These are phyloP conservation scores for Lithobates sylvaticus DNA, from an alignment of 2,797 vertebrate species.

Conservation along the genomic window DNA sequence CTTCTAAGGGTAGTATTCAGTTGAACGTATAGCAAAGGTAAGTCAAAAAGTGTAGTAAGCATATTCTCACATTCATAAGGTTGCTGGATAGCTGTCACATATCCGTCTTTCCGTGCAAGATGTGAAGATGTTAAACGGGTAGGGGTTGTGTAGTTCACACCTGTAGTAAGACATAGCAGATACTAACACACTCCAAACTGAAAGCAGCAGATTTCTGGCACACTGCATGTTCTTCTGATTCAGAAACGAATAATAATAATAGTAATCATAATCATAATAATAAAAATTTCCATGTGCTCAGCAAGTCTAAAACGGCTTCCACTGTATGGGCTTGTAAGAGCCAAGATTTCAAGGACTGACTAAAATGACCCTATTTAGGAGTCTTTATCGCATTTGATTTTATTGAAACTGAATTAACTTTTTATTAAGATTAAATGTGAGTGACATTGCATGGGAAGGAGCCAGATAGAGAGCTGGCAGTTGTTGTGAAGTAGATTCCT, in stretches of 20 bases:
- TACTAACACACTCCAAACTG: conserved; percentile 4
- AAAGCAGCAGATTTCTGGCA: conserved; percentile 47
- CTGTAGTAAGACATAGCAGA: neutral
- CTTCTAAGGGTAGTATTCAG: too few species aligned
- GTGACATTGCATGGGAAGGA: conserved; percentile 55
- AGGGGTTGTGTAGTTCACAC: neutral
- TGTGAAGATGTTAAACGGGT: neutral
- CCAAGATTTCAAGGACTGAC: conserved; percentile 63
- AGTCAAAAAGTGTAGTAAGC: too few species aligned
- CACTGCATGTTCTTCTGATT: conserved; percentile 51
- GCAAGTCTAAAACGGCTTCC: conserved; percentile 56
- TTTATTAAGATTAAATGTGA: conserved; percentile 64
- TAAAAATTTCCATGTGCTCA: conserved; percentile 63
- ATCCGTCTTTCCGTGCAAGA: too few species aligned
- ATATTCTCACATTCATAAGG: too few species aligned
- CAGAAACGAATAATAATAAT: conserved; percentile 58
- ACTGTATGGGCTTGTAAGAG: conserved; percentile 54
- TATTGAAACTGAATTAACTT: conserved; percentile 63
- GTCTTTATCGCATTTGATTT: conserved; percentile 62
- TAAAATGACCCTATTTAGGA: conserved; percentile 60
- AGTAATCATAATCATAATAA: conserved; percentile 61
- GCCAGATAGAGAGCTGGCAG: conserved; percentile 55
- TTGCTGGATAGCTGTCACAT: too few species aligned
- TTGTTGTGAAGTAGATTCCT: conserved; percentile 42
- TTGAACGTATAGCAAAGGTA: too few species aligned